Conservation (phyloP, 1,140 invertebrate genomes). For the Paraescarpia echinospica region DNA sequence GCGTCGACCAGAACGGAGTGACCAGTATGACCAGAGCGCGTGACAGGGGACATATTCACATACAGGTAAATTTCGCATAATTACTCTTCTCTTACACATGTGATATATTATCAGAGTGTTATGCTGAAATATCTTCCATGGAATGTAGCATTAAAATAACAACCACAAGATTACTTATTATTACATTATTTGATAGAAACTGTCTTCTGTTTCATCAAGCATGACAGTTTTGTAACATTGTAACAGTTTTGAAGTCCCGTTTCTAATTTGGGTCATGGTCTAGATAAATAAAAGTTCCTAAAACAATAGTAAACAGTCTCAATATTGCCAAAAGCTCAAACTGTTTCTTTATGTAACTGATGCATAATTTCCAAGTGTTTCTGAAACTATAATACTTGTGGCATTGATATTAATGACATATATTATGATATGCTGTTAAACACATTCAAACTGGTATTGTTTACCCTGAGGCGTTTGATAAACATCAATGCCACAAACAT, state of each 20-base stretch:
- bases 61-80: background rate
- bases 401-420: background rate
- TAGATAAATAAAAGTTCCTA: no score
- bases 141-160: no score
- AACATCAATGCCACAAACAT: background rate
- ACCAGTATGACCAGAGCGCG: background rate
- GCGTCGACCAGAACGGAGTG: conserved; percentile 3
- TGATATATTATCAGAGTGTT: background rate
- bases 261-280: no score
- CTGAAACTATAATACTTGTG: background rate
- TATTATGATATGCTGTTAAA: background rate
- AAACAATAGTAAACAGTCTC: no score
- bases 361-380: background rate
- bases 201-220: no score
- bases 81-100: no score
- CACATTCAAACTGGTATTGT: background rate
- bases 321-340: background rate
- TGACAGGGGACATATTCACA: conserved; percentile 12
- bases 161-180: no score
- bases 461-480: background rate
- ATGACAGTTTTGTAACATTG: no score
- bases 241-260: no score
- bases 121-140: no score
- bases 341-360: background rate
- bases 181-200: no score